A percentile compares a stretch with the other conserved stretches of the same genome.
Evolutionary conservation across 2,888 invertebrate genomes (phyloP).

Genomic region (Drosophila borborema): DNA sequence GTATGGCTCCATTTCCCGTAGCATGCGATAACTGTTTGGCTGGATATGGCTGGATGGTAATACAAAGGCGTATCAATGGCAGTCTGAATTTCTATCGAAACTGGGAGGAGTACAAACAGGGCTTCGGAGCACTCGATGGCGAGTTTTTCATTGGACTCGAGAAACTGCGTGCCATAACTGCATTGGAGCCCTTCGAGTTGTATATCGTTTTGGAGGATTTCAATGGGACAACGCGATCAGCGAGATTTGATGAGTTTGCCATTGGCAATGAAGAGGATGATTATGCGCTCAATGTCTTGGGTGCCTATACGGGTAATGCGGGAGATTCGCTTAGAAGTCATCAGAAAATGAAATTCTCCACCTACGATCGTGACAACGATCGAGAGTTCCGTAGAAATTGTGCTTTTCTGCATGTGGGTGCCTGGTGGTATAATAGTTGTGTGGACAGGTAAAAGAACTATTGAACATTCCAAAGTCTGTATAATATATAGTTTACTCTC

Average conservation of each 20-base stretch:
- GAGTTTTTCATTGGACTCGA: conserved; percentile 91
- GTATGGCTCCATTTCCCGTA: conserved; percentile 45
- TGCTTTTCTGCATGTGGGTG: conserved; percentile 88
- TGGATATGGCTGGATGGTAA: conserved; percentile 89
- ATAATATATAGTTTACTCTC: background rate
- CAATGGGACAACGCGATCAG: conserved; percentile 86
- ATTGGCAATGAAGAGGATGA: conserved; percentile 89
- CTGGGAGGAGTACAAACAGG: conserved; percentile 89
- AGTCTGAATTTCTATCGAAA: conserved; percentile 88
- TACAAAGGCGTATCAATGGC: conserved; percentile 89
- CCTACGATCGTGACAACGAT: conserved; percentile 89
- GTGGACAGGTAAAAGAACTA: conserved; percentile 86
- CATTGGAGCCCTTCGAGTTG: conserved; percentile 86
- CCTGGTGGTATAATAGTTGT: conserved; percentile 91
- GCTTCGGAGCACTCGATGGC: conserved; percentile 89
- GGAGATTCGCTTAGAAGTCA: conserved; percentile 90
- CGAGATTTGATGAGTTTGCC: conserved; percentile 88
- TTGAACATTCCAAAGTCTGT: background rate
- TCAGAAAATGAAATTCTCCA: conserved; percentile 89
- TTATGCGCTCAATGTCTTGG: conserved; percentile 88
- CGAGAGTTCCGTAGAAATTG: conserved; percentile 88
- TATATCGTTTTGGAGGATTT: conserved; percentile 88
- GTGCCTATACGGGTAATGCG: conserved; percentile 88
- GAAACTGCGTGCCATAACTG: conserved; percentile 86
- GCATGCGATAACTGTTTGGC: conserved; percentile 56